Evolutionary conservation across 2,797 vertebrate genomes (phyloP), one percentile per base, ranked within the genome.

Genomic region (Hozukius guyotensis): DNA sequence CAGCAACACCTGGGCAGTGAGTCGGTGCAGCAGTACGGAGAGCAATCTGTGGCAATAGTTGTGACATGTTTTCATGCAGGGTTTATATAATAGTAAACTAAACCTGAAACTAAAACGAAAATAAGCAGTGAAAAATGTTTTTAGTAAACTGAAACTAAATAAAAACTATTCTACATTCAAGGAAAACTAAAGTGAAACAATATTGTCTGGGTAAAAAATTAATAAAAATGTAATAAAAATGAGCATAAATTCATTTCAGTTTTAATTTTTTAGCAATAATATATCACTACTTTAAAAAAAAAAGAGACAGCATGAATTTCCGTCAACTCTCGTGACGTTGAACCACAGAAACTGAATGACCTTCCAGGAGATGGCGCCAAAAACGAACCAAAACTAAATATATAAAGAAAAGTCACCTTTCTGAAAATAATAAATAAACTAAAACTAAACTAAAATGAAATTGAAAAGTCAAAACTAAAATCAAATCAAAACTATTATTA

Each of bases 1-100:
- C 52, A 31, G 24, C 71, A 70, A 64, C 49, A 72, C 78, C 80
- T 81, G 59, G 57, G 53, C 36, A 20, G 46, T 13, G 18, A 46
- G 57, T 31, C 72, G 22, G 18, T 13, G 67, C 63, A 57, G 67
- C 42, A 31, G 64, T 6, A 56, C 2, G 2, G 16, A n/a, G 6
- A 29, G 22, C 13, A 6, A 64, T 73, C 14, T 22, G 29, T 16
- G 14, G 25, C n/a, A 22, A 7, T 24, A 46, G 22, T 49, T 32
- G 18, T 24, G 62, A 68, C 2, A 0, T 55, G n/a, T 71, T 59
- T 29, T 29, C 32, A 20, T 34, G 34, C 46, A 20, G 46, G 18
- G 16, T 52, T 52, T 42, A 14, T 38, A 49, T 52, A 20, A 20
- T n/a, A 52, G 46, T 20, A 52, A 52, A 20, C 46, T 52, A 52